Base-by-base conservation (phyloP, 2,113 vertebrate genomes). In the Carassius carassius region DNA sequence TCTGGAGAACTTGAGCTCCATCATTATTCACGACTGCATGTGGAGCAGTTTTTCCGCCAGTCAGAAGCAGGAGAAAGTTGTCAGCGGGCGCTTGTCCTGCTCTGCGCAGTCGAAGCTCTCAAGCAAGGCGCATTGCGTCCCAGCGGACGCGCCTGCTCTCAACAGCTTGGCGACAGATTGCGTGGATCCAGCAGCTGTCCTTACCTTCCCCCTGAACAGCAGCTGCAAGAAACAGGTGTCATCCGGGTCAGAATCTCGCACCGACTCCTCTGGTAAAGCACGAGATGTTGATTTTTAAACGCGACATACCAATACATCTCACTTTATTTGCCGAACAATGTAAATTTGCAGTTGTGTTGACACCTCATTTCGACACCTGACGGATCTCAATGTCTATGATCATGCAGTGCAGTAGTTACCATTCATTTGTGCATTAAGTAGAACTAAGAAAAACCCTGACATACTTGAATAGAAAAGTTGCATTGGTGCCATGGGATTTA, bases 21-120 rank as follows among this genome's bases (percentile, higher is more conserved):
- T 99, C 85, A 97, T 97, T 54, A 92, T 95, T 87, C 96, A 95
- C 89, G 98, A 98, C 93, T 99, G 98, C 91, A 99, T 99, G 98
- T 98, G 98, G 98, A 99, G 97, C 83, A 94, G 97, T 4, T 98
- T 98, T 89, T 97, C 97, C 0, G 95, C 96, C 17, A 93, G 96
- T 25, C 96, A 97, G 91, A 93, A 97, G 11, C 93, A 97, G 87
- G 97, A 97, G 91, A 96, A 96, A 85, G 96, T 94, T 21, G 95
- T 96, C 85, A 95, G 93, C 9, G 97, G 98, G 89, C 93, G 96
- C 67, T 92, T 95, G 72, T 88, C 95, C 32, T 87, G 92, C 16
- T 90, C 89, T 86, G 90, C 90, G 82, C 91, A 89, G 85, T 89
- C 90, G 29, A 91, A 84, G 37, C 86, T 69, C 16, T 78, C 93